Evolutionary conservation across 1,140 invertebrate species (phyloP), one percentile per base, ranked within the genome.

Genomic region (Bombus terrestris): DNA sequence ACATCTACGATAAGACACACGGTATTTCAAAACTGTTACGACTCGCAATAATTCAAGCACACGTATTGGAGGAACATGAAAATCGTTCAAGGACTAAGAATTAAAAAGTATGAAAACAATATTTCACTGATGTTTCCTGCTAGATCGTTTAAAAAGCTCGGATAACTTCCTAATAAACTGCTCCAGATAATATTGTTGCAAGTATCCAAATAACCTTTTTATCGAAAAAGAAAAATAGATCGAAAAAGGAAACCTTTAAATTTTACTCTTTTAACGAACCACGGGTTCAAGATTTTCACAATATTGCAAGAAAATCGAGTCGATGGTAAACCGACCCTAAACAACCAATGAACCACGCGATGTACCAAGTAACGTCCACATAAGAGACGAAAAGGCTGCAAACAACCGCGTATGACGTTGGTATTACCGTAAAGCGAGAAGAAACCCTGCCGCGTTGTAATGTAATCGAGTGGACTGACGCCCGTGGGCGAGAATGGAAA

Each of bases 301-400:
- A 62, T 66, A 66, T 18, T 15, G 2, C 32, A 66, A 66, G 6
- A 47, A 57, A 22, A 75, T 75, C 1, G 28, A 41, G 6, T 8
- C 4, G 13, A 41, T 43, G 2, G 13, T 39, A 39, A 72, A 43
- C 59, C 57, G 22, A 62, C 43, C 32, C 28, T 81, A 80, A 88
- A 89, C 66, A 37, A 77, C 18, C 82, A 39, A 53, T 64, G 47
- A 78, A 85, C 35, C 59, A 62, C 8, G 9, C 35, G 25, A 57
- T 35, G n/a, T 35, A 4, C 25, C 73, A 35, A 41, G 35, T 53
- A 77, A 59, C n/a, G 13, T 13, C 39, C n/a, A 10, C 47, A 10
- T 37, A n/a, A 76, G 72, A 25, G 53, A 37, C 5, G 77, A 64
- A 43, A 73, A 53, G 57, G 4, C 69, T 71, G 74, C 47, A 39